Conservation (phyloP, 2,888 invertebrate species). For the Thecophora atra region DNA sequence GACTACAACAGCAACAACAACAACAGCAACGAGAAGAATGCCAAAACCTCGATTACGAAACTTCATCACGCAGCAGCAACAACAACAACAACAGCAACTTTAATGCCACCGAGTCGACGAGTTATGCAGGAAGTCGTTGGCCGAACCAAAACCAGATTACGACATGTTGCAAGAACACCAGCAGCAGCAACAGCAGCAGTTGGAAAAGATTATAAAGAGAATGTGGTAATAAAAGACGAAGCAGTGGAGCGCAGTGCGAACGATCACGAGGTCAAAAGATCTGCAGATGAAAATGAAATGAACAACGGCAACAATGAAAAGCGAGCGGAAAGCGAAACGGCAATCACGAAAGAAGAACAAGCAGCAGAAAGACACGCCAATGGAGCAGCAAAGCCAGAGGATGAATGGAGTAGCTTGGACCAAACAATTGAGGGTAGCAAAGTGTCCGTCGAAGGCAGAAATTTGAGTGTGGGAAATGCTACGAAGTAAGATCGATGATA, state of each 20-base stretch:
- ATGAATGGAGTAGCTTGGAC: background rate
- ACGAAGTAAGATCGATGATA: no score
- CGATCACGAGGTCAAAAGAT: slow-evolving; percentile 45
- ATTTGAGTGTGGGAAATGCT: slow-evolving; percentile 20
- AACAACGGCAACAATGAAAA: slow-evolving; percentile 35
- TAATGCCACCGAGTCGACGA: background rate
- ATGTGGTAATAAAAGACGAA: slow-evolving; percentile 5
- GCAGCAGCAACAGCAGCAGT: background rate
- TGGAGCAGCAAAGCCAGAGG: background rate
- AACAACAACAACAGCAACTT: slow-evolving; percentile 44
- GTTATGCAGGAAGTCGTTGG: background rate
- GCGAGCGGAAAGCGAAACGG: slow-evolving; percentile 17
- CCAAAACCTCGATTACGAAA: slow-evolving; percentile 46
- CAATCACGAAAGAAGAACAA: background rate
- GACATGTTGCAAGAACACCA: slow-evolving; percentile 18
- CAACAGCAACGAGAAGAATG: slow-evolving; percentile 48
- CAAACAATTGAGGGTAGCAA: background rate
- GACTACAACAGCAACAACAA: slow-evolving; percentile 48
- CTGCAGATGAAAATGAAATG: slow-evolving; percentile 41
- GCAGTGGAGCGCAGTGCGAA: background rate
- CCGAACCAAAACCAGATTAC: background rate
- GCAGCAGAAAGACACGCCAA: background rate
- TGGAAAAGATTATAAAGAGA: slow-evolving; percentile 32
- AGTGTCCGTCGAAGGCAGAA: no score
- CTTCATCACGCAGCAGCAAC: slow-evolving; percentile 54